These are phyloP conservation scores for Herpetotheres cachinnans DNA, from an alignment of 2,113 vertebrate species.

Conservation along the genomic window DNA sequence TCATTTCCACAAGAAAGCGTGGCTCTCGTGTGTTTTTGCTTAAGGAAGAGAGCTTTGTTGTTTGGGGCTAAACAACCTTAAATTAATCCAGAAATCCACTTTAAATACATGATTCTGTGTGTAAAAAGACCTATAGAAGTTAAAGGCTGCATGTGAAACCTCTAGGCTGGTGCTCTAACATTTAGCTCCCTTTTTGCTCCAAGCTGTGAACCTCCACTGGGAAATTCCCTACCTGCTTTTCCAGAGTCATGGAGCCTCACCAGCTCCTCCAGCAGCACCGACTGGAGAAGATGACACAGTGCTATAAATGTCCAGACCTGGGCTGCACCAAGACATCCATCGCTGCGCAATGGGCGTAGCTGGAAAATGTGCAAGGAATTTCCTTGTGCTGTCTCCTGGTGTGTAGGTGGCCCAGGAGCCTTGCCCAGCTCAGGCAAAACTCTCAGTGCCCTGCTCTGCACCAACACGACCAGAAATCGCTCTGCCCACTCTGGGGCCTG, in stretches of 20 bases:
- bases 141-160: background rate
- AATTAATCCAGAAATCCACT: slow-evolving; percentile 42
- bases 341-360: accelerated
- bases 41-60: background rate
- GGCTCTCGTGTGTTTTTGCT: slow-evolving; percentile 9
- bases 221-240: background rate
- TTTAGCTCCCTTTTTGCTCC: background rate
- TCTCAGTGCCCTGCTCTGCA: background rate
- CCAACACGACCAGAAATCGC: accelerated
- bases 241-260: background rate
- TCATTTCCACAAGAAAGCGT: slow-evolving; percentile 21
- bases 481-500: background rate
- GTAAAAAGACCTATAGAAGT: background rate
- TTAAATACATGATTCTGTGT: background rate
- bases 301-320: background rate
- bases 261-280: background rate
- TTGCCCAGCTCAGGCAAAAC: background rate
- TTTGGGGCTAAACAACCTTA: slow-evolving; percentile 9
- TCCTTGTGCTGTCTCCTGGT: background rate
- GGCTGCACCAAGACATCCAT: background rate
- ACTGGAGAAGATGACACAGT: background rate
- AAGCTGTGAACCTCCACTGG: background rate
- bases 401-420: background rate
- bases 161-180: background rate
- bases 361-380: background rate